phyloP scores from a whole-genome alignment of 2,888 invertebrate genomes.

The Platycnemis pennipes region DNA sequence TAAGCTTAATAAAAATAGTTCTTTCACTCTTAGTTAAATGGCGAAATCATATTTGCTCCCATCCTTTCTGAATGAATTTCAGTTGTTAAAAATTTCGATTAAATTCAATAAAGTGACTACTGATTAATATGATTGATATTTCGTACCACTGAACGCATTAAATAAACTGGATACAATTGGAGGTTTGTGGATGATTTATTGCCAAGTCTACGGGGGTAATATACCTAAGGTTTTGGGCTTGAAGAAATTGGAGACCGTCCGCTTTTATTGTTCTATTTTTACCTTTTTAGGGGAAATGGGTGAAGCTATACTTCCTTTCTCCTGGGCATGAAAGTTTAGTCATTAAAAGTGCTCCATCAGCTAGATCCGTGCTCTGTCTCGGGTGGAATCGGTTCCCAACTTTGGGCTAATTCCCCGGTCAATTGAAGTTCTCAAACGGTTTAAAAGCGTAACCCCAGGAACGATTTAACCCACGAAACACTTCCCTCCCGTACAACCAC shows the following conservation, averaged over 20 bases:
- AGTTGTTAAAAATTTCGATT: no score
- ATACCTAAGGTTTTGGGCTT: background rate
- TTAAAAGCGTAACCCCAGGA: slow-evolving; percentile 8
- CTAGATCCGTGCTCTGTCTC: slow-evolving; percentile 4
- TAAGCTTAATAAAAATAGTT: no score
- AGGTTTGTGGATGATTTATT: background rate
- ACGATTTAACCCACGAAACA: slow-evolving; percentile 23
- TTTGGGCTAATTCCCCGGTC: slow-evolving; percentile 14
- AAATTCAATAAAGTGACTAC: no score
- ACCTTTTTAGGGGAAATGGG: background rate
- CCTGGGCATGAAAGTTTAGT: background rate
- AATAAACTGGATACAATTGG: background rate
- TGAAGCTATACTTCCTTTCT: background rate
- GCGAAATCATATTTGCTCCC: no score
- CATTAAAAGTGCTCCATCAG: slow-evolving; percentile 16
- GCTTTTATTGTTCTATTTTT: background rate
- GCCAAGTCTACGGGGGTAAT: background rate
- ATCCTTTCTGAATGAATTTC: no score
- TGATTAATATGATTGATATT: no score
- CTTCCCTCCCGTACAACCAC: background rate
- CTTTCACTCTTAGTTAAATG: no score
- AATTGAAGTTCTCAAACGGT: slow-evolving; percentile 35
- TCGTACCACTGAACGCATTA: background rate
- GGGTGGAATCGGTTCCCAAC: background rate
- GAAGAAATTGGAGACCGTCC: background rate